Conservation (phyloP, 53 echinoderm and acorn worm species). For the Hippasteria phrygiana region DNA sequence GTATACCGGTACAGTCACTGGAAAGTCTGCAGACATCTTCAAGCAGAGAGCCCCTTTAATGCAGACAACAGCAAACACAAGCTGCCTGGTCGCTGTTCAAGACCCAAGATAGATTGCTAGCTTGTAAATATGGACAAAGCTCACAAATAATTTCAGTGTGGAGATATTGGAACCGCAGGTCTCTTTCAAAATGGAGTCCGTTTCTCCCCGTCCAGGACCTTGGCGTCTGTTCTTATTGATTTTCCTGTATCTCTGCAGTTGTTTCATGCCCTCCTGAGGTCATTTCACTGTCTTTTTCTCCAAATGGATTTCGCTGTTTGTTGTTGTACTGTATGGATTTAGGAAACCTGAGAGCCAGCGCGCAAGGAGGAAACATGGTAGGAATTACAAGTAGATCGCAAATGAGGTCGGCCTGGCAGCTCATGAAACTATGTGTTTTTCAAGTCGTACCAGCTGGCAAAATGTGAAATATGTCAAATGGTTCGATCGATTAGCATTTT, state of each 20-base stretch:
- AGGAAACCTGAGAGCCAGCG: slow-evolving; percentile 29
- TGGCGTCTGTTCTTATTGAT: slow-evolving; percentile 63
- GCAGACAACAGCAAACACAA: slow-evolving; percentile 3
- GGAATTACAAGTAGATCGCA: slow-evolving; percentile 34
- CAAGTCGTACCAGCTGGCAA: too few species aligned
- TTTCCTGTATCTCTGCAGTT: slow-evolving; percentile 46
- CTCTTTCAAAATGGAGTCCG: neutral
- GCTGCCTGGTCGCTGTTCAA: neutral
- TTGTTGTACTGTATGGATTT: slow-evolving; percentile 62
- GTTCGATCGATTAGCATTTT: too few species aligned
- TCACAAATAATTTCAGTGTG: slow-evolving; percentile 7
- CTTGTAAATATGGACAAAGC: neutral
- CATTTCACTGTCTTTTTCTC: slow-evolving; percentile 65
- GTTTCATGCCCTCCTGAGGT: slow-evolving; percentile 45
- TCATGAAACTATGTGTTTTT: slow-evolving; percentile 22
- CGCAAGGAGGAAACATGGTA: slow-evolving; percentile 14
- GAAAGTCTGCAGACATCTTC: neutral
- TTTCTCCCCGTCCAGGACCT: slow-evolving; percentile 4
- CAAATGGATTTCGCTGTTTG: slow-evolving; percentile 67
- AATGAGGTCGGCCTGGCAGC: slow-evolving; percentile 11
- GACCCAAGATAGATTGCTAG: neutral
- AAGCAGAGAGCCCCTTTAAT: neutral
- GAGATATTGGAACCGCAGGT: neutral
- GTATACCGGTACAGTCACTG: neutral
- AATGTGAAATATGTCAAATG: too few species aligned